Percentiles rank a stretch among this genome's conserved stretches.
Evolutionary conservation across 1,140 invertebrate species (phyloP).

Genomic region (Drosophila ohnishii): DNA sequence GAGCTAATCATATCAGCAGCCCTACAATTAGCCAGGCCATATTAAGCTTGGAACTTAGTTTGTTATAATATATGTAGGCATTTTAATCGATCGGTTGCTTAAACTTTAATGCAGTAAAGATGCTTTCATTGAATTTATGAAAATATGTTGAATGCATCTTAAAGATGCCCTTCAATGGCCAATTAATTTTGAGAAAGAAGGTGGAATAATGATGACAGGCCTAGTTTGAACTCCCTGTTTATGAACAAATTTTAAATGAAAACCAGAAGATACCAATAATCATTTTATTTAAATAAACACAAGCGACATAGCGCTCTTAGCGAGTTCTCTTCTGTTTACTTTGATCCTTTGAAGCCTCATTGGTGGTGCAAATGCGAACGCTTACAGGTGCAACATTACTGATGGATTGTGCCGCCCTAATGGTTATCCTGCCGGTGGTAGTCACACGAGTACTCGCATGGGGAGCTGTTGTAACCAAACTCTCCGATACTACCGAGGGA

Average conservation of each 20-base stretch:
- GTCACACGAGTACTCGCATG: neutral
- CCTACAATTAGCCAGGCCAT: slow-evolving; percentile 10
- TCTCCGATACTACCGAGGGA: slow-evolving; percentile 1
- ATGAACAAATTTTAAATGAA: too few relatives aligned
- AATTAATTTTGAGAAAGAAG: neutral
- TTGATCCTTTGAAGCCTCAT: too few relatives aligned
- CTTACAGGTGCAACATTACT: neutral
- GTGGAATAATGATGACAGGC: too few relatives aligned
- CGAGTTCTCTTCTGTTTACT: too few relatives aligned
- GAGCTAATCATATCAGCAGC: slow-evolving; percentile 45
- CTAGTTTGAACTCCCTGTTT: too few relatives aligned
- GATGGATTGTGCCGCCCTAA: neutral
- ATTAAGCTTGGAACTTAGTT: neutral
- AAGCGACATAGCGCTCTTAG: neutral
- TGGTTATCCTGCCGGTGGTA: neutral
- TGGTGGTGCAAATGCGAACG: slow-evolving; percentile 9
- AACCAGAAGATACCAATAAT: too few relatives aligned
- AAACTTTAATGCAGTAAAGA: neutral
- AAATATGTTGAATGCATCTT: neutral
- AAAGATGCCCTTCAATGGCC: too few relatives aligned
- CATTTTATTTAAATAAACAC: neutral
- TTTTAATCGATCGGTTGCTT: neutral
- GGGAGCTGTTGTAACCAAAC: neutral
- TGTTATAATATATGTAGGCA: neutral
- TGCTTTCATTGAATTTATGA: neutral